phyloP scores from a whole-genome alignment of 2,113 vertebrate species.

The Tinamus guttatus region DNA sequence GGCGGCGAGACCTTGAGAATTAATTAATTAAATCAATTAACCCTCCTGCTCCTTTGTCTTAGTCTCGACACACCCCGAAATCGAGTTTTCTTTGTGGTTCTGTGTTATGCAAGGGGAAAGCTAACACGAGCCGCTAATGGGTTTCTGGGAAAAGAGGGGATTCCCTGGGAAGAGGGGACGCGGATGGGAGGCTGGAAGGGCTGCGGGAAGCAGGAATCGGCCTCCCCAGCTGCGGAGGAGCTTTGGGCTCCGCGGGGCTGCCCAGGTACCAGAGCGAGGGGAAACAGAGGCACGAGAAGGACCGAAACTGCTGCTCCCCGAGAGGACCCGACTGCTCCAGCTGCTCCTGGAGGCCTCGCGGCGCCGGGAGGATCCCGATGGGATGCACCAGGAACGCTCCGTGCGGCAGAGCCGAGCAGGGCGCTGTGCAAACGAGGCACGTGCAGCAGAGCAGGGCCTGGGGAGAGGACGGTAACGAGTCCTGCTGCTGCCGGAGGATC shows the following conservation, averaged over 20 bases:
- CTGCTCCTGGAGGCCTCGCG: too few species aligned
- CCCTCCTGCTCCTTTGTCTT: neutral
- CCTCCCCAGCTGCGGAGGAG: too few species aligned
- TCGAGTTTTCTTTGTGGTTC: neutral
- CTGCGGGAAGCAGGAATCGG: rapidly evolving
- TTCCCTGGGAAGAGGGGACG: neutral
- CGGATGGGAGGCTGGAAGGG: neutral
- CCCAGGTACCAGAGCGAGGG: neutral
- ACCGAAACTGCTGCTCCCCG: neutral
- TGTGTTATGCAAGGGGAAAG: neutral
- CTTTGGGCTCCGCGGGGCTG: neutral
- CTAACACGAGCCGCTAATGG: rapidly evolving
- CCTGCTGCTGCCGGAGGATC: neutral
- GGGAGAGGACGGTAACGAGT: rapidly evolving
- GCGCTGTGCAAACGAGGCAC: too few species aligned
- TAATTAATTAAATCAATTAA: too few species aligned
- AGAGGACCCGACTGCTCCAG: neutral
- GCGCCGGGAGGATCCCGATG: too few species aligned
- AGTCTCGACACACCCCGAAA: neutral
- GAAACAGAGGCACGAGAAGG: neutral
- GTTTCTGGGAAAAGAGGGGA: neutral
- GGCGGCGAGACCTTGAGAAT: too few species aligned
- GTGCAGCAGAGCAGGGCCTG: neutral
- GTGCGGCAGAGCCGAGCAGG: too few species aligned
- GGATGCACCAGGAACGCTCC: neutral